Evolutionary conservation across 2,888 invertebrate species (phyloP), one percentile per base, ranked within the genome.

Genomic region (Tetragnatha montana): DNA sequence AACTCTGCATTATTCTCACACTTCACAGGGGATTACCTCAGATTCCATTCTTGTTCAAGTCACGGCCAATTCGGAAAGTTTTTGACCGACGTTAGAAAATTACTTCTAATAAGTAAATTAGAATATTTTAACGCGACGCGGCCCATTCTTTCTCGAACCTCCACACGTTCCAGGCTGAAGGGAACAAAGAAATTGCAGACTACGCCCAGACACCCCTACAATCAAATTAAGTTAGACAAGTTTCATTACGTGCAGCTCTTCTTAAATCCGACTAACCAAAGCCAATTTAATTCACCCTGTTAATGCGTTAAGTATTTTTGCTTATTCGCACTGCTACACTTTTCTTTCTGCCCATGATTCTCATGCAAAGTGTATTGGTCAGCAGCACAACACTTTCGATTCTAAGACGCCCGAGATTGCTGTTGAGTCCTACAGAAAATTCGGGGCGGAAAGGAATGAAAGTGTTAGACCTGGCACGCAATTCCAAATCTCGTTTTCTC

Each of bases 401-500:
- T 4, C 35, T 35, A 1, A 35, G 35, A 2, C 35, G 35, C 35
- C 35, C 35, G 35, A 35, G 4, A 35, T 35, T 4, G 35, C 35
- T 35, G 35, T 35, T 2, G 35, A 35, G 35, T 35, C 50, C 50
- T 49, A 49, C 17, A 17, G 17, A 49, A 47, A 17, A 17, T 75
- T 50, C 47, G 8, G n/a, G 49, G 21, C 51, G 19, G 79, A 51
- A 12, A 14, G 60, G 60, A 21, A 14, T 17, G 51, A 60, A 79
- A 51, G 22, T 22, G 60, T 79, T 60, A 60, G 17, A 8, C 35
- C 35, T 17, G 10, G 22, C 19, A 22, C 68, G 10, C 68, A 69
- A 35, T 21, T 69, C 35, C n/a, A 73, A 81, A 74, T 35, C 75
- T 75, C 75, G 17, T 83, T 83, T 83, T 22, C 83, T 60, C 74